Percentiles rank a stretch among this genome's conserved stretches.
Evolutionary conservation across 2,888 invertebrate genomes (phyloP).

Genomic region (Galerucella calmariensis): DNA sequence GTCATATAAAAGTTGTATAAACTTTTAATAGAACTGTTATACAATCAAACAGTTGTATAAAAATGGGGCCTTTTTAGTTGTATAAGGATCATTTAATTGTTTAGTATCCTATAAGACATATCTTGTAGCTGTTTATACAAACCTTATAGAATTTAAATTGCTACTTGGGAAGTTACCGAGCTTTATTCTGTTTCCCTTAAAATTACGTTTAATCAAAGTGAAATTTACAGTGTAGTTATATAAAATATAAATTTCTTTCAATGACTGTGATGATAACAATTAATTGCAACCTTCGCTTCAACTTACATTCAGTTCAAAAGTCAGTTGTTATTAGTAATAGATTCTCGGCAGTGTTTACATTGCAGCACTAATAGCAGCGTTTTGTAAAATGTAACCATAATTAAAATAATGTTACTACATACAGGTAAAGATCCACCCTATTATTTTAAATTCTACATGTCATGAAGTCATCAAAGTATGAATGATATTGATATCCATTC

Average conservation of each 20-base stretch:
- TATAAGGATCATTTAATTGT: no score
- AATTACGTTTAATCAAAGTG: not conserved
- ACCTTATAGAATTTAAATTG: no score
- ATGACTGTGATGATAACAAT: not conserved
- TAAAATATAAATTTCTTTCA: no score
- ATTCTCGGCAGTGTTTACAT: not conserved
- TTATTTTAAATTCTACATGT: conserved; percentile 10
- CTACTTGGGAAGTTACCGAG: no score
- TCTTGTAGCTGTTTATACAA: no score
- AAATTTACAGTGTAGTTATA: not conserved
- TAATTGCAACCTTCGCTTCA: not conserved
- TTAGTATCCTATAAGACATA: no score
- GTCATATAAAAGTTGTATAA: no score
- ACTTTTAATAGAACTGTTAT: no score
- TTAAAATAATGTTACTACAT: not conserved
- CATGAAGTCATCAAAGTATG: conserved; percentile 56
- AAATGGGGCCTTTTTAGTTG: no score
- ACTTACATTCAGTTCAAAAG: not conserved
- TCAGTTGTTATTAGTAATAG: not conserved
- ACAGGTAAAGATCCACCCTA: not conserved
- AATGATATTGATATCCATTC: conserved; percentile 61
- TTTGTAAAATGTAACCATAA: not conserved
- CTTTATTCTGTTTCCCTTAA: no score
- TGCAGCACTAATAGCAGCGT: not conserved
- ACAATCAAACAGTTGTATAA: no score